Evolutionary conservation across 2,113 vertebrate species (phyloP).

Genomic region (Larimichthys crocea): DNA sequence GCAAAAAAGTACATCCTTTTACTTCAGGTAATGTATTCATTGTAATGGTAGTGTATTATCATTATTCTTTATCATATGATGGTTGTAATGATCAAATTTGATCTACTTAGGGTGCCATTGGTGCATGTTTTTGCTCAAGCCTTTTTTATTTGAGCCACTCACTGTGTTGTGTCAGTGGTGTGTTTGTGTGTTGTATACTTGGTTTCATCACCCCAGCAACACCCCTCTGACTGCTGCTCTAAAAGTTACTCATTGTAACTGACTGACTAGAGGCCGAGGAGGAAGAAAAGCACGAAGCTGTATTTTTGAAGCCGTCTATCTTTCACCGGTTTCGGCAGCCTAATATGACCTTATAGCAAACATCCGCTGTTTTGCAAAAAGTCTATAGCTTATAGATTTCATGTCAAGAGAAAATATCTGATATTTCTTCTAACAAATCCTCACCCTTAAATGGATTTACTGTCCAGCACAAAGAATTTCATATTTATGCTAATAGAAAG

Average conservation of each 20-base stretch:
- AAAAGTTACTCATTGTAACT: conserved; percentile 47
- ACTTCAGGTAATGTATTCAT: neutral
- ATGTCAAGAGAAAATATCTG: conserved; percentile 73
- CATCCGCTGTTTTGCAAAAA: conserved; percentile 72
- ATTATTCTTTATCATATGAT: neutral
- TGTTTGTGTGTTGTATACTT: conserved; percentile 19
- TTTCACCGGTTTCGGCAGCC: conserved; percentile 46
- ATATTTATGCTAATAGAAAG: conserved; percentile 80
- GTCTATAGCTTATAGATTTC: conserved; percentile 80
- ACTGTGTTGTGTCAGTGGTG: neutral
- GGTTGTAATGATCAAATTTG: neutral
- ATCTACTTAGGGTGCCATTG: neutral
- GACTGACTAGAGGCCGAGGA: conserved; percentile 42
- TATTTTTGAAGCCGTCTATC: conserved; percentile 61
- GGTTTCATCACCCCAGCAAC: conserved; percentile 30
- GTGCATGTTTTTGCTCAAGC: neutral
- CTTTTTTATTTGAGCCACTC: neutral
- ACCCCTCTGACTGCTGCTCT: conserved; percentile 44
- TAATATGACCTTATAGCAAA: conserved; percentile 77
- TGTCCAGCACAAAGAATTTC: conserved; percentile 69
- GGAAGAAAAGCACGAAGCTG: conserved; percentile 34
- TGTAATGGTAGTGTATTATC: neutral
- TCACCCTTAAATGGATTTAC: conserved; percentile 78
- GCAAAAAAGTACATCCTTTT: neutral
- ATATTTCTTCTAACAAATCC: conserved; percentile 80